These are phyloP conservation scores for Phrixothrix hirtus DNA, from an alignment of 2,888 invertebrate genomes.

Conservation along the genomic window DNA sequence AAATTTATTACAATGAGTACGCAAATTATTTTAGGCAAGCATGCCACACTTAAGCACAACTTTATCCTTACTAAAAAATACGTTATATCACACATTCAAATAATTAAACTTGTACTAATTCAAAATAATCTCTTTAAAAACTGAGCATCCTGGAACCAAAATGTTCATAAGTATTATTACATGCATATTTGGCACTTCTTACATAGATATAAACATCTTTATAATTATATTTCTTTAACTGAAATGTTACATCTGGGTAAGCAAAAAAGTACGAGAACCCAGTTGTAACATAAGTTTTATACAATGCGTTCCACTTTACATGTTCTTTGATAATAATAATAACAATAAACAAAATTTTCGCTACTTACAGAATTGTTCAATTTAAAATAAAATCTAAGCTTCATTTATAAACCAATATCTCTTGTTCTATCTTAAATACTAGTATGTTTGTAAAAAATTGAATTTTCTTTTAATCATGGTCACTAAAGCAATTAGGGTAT, in stretches of 20 bases:
- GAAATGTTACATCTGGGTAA: neutral
- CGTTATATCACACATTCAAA: slow-evolving; percentile 28
- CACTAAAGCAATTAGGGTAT: too few relatives aligned
- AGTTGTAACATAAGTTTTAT: too few relatives aligned
- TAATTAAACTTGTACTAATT: slow-evolving; percentile 25
- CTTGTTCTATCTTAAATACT: too few relatives aligned
- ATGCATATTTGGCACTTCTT: neutral
- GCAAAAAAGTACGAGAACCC: neutral
- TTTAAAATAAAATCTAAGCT: too few relatives aligned
- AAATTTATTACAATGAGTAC: slow-evolving; percentile 12
- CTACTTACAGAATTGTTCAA: too few relatives aligned
- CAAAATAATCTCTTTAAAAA: slow-evolving; percentile 14
- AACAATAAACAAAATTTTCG: neutral
- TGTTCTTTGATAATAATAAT: too few relatives aligned
- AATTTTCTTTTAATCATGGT: too few relatives aligned
- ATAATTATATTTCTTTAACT: neutral
- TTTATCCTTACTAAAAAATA: slow-evolving; percentile 23
- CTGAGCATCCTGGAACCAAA: slow-evolving; percentile 2
- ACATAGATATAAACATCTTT: neutral
- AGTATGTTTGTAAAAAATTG: too few relatives aligned
- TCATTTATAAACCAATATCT: too few relatives aligned
- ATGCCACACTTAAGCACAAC: slow-evolving; percentile 23
- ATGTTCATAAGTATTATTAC: neutral
- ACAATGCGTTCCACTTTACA: too few relatives aligned
- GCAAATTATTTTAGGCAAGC: slow-evolving; percentile 13